Evolutionary conservation across 2,888 invertebrate species (phyloP).

Genomic region (Alloplasta piceator): DNA sequence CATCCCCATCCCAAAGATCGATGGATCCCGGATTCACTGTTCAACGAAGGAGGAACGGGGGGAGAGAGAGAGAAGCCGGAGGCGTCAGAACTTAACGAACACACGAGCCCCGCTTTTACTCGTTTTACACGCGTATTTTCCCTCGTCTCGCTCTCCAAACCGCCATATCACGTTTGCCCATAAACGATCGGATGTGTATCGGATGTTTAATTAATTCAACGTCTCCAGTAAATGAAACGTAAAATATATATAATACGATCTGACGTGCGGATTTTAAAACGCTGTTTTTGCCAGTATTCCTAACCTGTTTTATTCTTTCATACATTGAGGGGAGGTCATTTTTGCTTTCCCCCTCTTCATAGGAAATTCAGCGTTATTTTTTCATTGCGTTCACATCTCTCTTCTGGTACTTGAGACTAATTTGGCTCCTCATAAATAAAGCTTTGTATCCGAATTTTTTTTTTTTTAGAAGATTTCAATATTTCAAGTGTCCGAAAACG

Average conservation of each 20-base stretch:
- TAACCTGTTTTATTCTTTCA: conserved; percentile 19
- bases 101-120: conserved; percentile 25
- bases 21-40: conserved; percentile 31
- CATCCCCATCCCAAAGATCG: conserved; percentile 54
- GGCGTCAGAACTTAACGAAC: conserved; percentile 58
- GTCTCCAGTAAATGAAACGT: conserved; percentile 77
- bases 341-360: conserved; percentile 15
- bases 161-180: conserved; percentile 32
- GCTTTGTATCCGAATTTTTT: neutral
- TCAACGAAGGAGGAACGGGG: neutral
- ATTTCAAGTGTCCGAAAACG: too few species aligned
- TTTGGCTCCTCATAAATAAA: neutral
- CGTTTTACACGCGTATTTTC: conserved; percentile 20
- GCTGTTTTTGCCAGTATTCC: conserved; percentile 24
- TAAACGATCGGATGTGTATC: conserved; percentile 69
- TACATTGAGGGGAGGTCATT: neutral
- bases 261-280: conserved; percentile 70
- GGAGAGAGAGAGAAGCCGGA: conserved; percentile 37
- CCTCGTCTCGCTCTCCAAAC: conserved; percentile 2
- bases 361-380: conserved; percentile 29
- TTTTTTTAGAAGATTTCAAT: neutral
- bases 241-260: conserved; percentile 75
- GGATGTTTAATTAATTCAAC: conserved; percentile 80
- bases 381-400: conserved; percentile 11
- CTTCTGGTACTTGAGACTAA: too few species aligned